Base-by-base conservation (phyloP, 2,797 vertebrate genomes). In the Picus viridis region DNA sequence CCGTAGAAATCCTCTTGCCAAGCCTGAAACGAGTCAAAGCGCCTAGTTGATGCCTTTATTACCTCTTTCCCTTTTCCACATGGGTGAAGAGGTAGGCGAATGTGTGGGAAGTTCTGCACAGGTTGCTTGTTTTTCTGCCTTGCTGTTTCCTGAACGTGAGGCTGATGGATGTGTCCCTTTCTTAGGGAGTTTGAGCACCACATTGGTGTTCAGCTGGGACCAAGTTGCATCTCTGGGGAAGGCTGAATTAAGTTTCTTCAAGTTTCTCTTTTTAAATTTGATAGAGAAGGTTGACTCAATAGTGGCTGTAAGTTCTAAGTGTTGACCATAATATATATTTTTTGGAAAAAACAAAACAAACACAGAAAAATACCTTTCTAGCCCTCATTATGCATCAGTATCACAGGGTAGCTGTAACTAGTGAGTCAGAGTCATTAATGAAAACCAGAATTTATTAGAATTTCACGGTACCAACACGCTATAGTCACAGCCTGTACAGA, bases 141-240 rank as follows among this genome's bases (percentile, higher is more conserved):
- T 1, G 18, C 53, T 30, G 17, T 3, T 14, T 1, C 16, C 20
- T 7, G 22, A 8, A 49, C 53, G 7, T 49, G 17, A 3, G 34
- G 47, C n/a, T 41, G 70, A 32, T 36, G 29, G 5, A 5, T 29
- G 32, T 16, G 49, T 8, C 53, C 16, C 15, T 24, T 26, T 41
- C 6, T 27, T 51, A 0, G 0, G 11, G n/a, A 51, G 7, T 29
- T 8, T 45, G 27, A 30, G 24, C 53, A 5, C 10, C 24, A 0
- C 11, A 0, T 2, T 56, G 22, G 1, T 27, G 11, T 22, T 61
- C 6, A 15, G 0, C 12, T 56, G 74, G 32, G 18, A 1, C 24
- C 4, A 15, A 63, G n/a, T 26, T 47, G 9, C 3, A 2, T 8
- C 17, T 3, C 22, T 2, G 1, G 24, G 3, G 5, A 41, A 30